phyloP scores from a whole-genome alignment of 2,888 invertebrate genomes.

The Drosophila phalerata region DNA sequence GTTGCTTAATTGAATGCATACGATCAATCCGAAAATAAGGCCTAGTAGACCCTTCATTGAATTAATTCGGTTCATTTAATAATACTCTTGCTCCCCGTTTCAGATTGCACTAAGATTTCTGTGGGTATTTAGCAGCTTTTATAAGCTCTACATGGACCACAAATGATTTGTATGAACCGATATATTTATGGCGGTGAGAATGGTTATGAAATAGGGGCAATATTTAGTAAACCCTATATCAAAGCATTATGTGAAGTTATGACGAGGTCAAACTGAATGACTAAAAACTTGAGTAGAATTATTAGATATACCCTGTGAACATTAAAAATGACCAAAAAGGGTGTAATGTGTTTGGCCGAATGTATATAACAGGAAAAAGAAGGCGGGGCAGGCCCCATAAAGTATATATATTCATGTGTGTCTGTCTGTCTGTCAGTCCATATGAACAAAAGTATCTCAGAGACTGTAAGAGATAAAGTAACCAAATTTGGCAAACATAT shows the following conservation, averaged over 20 bases:
- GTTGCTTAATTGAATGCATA: neutral
- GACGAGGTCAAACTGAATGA: too few species aligned
- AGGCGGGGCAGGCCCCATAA: too few species aligned
- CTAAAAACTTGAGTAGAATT: too few species aligned
- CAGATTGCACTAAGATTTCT: conserved; percentile 9
- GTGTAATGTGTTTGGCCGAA: too few species aligned
- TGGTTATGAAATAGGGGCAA: neutral
- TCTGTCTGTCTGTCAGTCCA: too few species aligned
- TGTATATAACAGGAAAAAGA: too few species aligned
- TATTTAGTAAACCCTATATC: neutral
- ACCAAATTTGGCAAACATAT: too few species aligned
- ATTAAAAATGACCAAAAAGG: too few species aligned
- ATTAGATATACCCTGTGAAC: too few species aligned
- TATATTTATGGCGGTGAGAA: neutral
- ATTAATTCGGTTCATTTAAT: neutral
- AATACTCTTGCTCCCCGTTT: neutral
- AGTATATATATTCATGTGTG: too few species aligned
- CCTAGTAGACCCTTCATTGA: neutral
- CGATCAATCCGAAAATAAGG: conserved; percentile 8
- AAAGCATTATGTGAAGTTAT: neutral
- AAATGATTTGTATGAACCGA: neutral
- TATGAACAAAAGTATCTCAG: too few species aligned
- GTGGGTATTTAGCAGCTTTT: neutral
- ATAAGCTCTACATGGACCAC: neutral
- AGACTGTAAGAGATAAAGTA: too few species aligned